Conservation (phyloP, 1,140 invertebrate genomes). For the Halictus rubicundus region DNA sequence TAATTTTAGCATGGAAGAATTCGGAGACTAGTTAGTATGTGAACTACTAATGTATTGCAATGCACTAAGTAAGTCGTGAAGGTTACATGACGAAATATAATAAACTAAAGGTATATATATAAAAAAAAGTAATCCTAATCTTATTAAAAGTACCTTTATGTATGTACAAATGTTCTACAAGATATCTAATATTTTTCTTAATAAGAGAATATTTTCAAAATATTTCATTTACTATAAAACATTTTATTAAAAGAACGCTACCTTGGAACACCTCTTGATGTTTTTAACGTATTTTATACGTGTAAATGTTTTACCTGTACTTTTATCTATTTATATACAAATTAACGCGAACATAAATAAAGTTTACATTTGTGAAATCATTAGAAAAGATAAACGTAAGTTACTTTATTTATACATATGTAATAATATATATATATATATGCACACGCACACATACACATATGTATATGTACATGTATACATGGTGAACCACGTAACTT, state of each 20-base stretch:
- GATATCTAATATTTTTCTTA: constrained; percentile 31
- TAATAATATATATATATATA: neutral
- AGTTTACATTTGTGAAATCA: constrained; percentile 22
- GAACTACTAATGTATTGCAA: constrained; percentile 34
- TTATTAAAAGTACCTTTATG: constrained; percentile 36
- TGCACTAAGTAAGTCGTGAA: constrained; percentile 43
- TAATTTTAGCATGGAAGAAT: constrained; percentile 51
- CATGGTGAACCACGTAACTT: too few relatives aligned
- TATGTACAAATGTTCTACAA: constrained; percentile 44
- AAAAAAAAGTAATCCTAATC: constrained; percentile 25
- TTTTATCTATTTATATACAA: constrained; percentile 33
- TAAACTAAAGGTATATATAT: constrained; percentile 20
- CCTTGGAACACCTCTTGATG: constrained; percentile 22
- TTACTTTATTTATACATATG: neutral
- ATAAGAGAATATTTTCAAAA: constrained; percentile 39
- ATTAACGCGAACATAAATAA: constrained; percentile 33
- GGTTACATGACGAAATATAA: constrained; percentile 20
- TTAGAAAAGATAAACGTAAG: constrained; percentile 23
- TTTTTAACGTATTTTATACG: constrained; percentile 31
- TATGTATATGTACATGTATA: too few relatives aligned
- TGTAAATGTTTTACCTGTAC: constrained; percentile 21
- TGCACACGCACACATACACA: too few relatives aligned
- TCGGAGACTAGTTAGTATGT: constrained; percentile 31
- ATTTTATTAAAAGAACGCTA: constrained; percentile 33
- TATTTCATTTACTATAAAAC: constrained; percentile 41